Evolutionary conservation across 2,113 vertebrate genomes (phyloP), one percentile per base, ranked within the genome.

Genomic region (Sisor rabdophorus): DNA sequence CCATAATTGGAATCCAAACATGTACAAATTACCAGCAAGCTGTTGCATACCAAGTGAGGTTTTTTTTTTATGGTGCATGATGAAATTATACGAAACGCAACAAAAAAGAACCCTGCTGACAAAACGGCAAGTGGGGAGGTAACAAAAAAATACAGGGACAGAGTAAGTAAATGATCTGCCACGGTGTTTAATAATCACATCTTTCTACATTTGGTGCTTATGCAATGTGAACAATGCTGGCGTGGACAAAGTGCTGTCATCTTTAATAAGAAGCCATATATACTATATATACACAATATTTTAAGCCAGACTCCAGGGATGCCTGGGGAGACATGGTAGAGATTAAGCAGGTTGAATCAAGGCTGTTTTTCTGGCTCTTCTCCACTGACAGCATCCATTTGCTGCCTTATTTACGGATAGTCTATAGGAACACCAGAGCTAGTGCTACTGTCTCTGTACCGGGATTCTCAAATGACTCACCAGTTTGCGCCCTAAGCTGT

Each of bases 21-120:
- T 86, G 87, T 90, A 90, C 89, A 91, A 91, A 91, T 91, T 90
- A 89, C 89, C 79, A 77, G 84, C 79, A 78, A 84, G 86, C 86
- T 85, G 79, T 85, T 88, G 90, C 91, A 91, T 89, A 90, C 88
- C 83, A 88, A 91, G 84, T 86, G 80, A 69, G 76, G 79, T 85
- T 81, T 77, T 82, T 82, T 44, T 64, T 48, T 47, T 84, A 60
- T 40, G 24, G 75, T 65, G 87, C 78, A 89, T 93, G 91, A 93
- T 92, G 91, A 91, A 93, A 93, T 88, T 81, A 87, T 92, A 89
- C 87, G 90, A 93, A 93, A 93, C 82, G 81, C 87, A 82, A 89
- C 88, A 79, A 77, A 71, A 83, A 91, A 87, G 84, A 82, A 88
- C 85, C 83, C 81, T 87, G 91, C 90, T 92, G 90, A 91, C 86